These are phyloP conservation scores for Psittacus erithacus DNA, from an alignment of 2,113 vertebrate genomes.

Conservation along the genomic window DNA sequence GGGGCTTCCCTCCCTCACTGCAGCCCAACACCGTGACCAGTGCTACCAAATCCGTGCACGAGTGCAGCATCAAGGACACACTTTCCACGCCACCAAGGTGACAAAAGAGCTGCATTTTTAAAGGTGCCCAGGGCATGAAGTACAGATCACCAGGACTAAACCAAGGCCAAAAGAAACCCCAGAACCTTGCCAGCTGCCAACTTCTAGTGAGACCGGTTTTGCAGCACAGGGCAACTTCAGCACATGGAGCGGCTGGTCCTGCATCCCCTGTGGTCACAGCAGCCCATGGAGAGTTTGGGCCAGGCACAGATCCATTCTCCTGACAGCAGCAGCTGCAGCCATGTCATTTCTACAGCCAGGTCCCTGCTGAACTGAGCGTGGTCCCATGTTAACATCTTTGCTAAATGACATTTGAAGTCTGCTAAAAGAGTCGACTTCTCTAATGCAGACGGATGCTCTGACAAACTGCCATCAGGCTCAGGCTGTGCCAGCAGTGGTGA, in stretches of 20 bases:
- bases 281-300: rapidly evolving
- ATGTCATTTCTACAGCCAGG: rapidly evolving
- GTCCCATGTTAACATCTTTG: rapidly evolving
- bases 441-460: not conserved
- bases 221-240: not conserved
- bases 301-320: not conserved
- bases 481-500: slow-evolving; percentile 14
- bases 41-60: too few species aligned
- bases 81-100: not conserved
- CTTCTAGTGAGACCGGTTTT: not conserved
- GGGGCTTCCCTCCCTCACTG: not conserved
- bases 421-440: not conserved
- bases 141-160: not conserved
- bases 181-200: not conserved
- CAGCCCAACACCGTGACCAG: not conserved
- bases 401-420: not conserved
- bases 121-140: not conserved
- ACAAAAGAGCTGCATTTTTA: not conserved
- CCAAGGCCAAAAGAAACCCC: not conserved
- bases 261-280: rapidly evolving
- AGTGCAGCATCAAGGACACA: not conserved
- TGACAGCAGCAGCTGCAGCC: rapidly evolving
- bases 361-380: not conserved
- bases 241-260: not conserved
- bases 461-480: not conserved